Base-by-base conservation (phyloP, 2,113 vertebrate species). In the Dolichallabes microphthalmus region DNA sequence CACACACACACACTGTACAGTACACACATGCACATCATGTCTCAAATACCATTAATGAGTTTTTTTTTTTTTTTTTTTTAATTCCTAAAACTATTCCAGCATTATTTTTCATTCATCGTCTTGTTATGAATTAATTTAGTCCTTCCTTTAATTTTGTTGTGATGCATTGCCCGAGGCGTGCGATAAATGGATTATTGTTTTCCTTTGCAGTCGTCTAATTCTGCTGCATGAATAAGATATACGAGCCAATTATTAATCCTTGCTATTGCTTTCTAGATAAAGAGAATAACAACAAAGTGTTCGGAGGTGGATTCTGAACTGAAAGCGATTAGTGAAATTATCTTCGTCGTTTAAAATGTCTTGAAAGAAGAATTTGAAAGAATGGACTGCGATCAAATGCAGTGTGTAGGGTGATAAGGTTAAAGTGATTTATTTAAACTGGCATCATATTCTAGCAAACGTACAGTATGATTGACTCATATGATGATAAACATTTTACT, bases 171-270 rank as follows among this genome's bases (percentile, higher is more conserved):
- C 76, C 4, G 12, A 39, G 76, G 76, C 55, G 35, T 22, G 32
- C 25, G 76, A 79, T 60, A 60, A 79, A 79, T 60, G 76, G 27
- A 78, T 32, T 60, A 1, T 78, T 78, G 76, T 79, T 79, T 79
- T 79, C 11, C 55, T 35, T 57, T 50, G 53, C 76, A 35, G 2
- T 22, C 17, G 53, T 35, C 30, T 78, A 58, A 78, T 58, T 78
- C 9, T 35, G 13, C 55, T 22, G 55, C 30, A 79, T 60, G 76
- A 60, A 79, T 79, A 60, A 79, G 32, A 79, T 60, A 79, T 50
- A 79, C 30, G 0, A 79, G 55, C 4, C 32, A 58, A 79, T 60
- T 79, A 79, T 79, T 60, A 79, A 79, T 35, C 55, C 20, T 35
- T 27, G 5, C 55, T 60, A 22, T 60, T 79, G 30, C 76, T 60